Conservation (phyloP, 2,113 vertebrate species). For the Hypanus sabinus region DNA sequence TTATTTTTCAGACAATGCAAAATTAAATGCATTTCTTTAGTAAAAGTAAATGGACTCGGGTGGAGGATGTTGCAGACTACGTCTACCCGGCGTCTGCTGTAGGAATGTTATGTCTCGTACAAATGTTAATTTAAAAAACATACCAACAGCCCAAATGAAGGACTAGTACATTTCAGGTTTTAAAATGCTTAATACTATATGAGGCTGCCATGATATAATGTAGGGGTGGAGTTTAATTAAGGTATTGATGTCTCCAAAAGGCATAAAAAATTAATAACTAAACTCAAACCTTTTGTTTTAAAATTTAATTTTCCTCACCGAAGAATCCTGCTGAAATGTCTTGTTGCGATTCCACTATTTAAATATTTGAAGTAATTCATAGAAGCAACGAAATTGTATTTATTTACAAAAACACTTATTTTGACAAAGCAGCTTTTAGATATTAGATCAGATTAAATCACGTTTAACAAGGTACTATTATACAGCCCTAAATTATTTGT, state of each 20-base stretch:
- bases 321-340: neutral
- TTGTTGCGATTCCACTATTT: neutral
- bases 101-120: neutral
- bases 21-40: too few species aligned
- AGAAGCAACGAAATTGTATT: neutral
- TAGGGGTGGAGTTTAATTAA: neutral
- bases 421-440: neutral
- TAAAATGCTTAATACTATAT: neutral
- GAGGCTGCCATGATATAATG: neutral
- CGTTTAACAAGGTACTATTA: neutral
- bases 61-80: slow-evolving; percentile 5
- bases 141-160: neutral
- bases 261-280: neutral
- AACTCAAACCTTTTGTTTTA: neutral
- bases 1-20: neutral
- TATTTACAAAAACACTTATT: neutral
- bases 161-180: neutral
- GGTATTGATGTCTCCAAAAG: neutral
- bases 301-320: neutral
- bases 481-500: neutral
- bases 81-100: neutral
- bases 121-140: neutral
- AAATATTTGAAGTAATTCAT: neutral
- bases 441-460: neutral
- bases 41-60: neutral